These are phyloP conservation scores for Selene dorsalis DNA, from an alignment of 2,797 vertebrate species.

Conservation along the genomic window DNA sequence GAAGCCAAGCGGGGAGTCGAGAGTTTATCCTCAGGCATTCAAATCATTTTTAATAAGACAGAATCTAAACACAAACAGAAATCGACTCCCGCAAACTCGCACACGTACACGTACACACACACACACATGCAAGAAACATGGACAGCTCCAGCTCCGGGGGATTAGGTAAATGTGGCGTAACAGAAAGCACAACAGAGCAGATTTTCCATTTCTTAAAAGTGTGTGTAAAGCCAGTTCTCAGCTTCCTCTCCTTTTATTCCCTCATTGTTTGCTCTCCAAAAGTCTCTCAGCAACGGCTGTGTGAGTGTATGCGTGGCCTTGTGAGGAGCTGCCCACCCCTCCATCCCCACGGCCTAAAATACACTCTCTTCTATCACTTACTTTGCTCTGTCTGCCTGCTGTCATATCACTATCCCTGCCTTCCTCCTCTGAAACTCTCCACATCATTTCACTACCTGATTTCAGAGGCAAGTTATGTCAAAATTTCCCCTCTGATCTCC, in stretches of 20 bases:
- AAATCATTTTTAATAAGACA: slow-evolving; percentile 27
- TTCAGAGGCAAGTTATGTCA: neutral
- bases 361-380: slow-evolving; percentile 65
- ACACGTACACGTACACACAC: neutral
- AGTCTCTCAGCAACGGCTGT: slow-evolving; percentile 69
- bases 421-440: neutral
- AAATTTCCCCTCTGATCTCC: no score
- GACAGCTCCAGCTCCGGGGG: slow-evolving; percentile 18
- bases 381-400: slow-evolving; percentile 36
- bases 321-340: slow-evolving; percentile 63
- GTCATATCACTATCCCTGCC: slow-evolving; percentile 22
- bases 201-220: slow-evolving; percentile 66
- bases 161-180: slow-evolving; percentile 59
- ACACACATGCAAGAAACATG: slow-evolving; percentile 14
- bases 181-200: slow-evolving; percentile 43
- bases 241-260: slow-evolving; percentile 66
- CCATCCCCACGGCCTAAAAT: slow-evolving; percentile 65
- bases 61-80: slow-evolving; percentile 28
- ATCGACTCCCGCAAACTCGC: neutral
- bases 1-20: slow-evolving; percentile 19
- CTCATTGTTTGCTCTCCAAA: slow-evolving; percentile 69
- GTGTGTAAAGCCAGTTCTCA: slow-evolving; percentile 53
- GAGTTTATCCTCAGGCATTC: slow-evolving; percentile 31
- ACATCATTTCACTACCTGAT: neutral
- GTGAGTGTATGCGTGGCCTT: slow-evolving; percentile 58